Evolutionary conservation across 2,113 vertebrate genomes (phyloP).

Genomic region (Pelusios castaneus): DNA sequence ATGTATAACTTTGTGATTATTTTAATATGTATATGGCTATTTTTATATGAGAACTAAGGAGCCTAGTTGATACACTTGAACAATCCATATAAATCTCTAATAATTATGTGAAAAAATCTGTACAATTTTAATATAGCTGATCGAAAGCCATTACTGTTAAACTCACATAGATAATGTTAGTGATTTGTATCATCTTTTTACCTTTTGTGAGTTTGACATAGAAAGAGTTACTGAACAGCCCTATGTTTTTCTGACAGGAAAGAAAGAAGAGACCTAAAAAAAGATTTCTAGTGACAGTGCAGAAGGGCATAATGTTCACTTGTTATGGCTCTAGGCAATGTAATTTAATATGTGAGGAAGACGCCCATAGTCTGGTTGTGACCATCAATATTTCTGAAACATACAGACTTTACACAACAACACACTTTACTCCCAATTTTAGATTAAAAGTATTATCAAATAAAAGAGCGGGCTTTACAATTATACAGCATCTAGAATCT

Average conservation of each 20-base stretch:
- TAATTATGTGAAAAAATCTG: background rate
- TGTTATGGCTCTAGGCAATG: conserved; percentile 41
- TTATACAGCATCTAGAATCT: conserved; percentile 58
- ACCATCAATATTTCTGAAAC: conserved; percentile 61
- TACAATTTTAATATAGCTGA: background rate
- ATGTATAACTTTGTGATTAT: background rate
- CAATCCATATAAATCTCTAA: background rate
- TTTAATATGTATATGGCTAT: background rate
- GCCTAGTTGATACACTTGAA: background rate
- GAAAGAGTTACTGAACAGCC: conserved; percentile 5
- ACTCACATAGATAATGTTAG: background rate
- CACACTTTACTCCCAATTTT: conserved; percentile 44
- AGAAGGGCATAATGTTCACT: conserved; percentile 44
- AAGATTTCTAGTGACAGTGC: conserved; percentile 15
- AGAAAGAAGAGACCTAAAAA: conserved; percentile 45
- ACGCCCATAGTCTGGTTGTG: conserved; percentile 50
- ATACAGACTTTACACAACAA: conserved; percentile 44
- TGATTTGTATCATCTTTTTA: background rate
- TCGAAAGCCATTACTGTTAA: background rate
- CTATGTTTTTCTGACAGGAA: conserved; percentile 32
- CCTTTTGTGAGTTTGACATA: background rate
- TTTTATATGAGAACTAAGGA: background rate
- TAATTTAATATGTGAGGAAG: conserved; percentile 62
- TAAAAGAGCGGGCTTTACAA: conserved; percentile 52
- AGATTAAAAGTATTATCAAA: conserved; percentile 60